Conservation (phyloP, 2,888 invertebrate species). For the Beris chalybata region DNA sequence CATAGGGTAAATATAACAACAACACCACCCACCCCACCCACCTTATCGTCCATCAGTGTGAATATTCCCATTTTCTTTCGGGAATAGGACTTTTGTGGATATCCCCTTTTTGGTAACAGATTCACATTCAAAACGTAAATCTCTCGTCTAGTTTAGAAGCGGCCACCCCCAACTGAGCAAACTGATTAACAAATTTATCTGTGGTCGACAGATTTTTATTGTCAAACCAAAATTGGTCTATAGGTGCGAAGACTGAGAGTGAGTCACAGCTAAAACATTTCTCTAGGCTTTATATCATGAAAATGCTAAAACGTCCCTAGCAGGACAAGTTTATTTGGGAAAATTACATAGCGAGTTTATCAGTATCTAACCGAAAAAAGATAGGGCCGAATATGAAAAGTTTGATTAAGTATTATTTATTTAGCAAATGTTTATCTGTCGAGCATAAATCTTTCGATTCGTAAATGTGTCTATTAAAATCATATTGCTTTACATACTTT, state of each 20-base stretch:
- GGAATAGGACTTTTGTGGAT: neutral
- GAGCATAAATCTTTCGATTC: too few relatives aligned
- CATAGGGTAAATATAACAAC: neutral
- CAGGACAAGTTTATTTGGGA: neutral
- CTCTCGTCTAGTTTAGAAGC: conserved; percentile 6
- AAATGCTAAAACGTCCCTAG: conserved; percentile 10
- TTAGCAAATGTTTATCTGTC: too few relatives aligned
- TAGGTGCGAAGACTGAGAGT: conserved; percentile 4
- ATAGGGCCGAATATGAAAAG: too few relatives aligned
- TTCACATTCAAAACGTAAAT: neutral
- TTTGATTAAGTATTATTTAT: too few relatives aligned
- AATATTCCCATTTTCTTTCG: conserved; percentile 6
- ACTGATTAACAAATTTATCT: conserved; percentile 46
- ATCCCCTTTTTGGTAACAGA: neutral
- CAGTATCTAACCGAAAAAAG: too few relatives aligned
- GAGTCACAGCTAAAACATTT: conserved; percentile 12
- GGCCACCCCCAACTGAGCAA: conserved; percentile 43
- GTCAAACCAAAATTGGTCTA: conserved; percentile 13
- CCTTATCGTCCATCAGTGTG: neutral
- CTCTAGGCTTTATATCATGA: neutral
- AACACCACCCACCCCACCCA: neutral
- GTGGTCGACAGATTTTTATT: conserved; percentile 44
- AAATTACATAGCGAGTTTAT: too few relatives aligned
- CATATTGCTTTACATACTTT: too few relatives aligned
- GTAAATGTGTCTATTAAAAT: too few relatives aligned